Conservation (phyloP, 2,797 vertebrate species). For the Corythornis leucogaster region DNA sequence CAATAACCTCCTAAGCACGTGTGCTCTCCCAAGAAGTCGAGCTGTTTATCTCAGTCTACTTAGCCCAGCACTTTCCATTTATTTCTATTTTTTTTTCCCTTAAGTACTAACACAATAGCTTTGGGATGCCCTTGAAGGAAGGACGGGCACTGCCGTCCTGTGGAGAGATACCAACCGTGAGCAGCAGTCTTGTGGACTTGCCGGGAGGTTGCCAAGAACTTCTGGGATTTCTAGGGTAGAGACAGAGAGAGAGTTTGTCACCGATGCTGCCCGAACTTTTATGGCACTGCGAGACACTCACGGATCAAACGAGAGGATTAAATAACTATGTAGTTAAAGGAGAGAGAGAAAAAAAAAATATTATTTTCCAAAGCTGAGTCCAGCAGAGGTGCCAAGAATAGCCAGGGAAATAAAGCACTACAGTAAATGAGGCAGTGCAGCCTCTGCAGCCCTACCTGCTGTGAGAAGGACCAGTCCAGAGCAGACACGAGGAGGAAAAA, state of each 20-base stretch:
- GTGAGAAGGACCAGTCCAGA: background rate
- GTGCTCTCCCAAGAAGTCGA: background rate
- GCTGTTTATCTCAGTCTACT: rapidly evolving
- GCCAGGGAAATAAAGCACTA: background rate
- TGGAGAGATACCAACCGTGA: slow-evolving; percentile 63
- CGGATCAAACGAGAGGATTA: background rate
- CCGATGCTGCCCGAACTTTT: background rate
- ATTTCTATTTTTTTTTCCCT: too few relatives aligned
- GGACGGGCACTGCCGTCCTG: background rate
- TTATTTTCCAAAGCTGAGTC: background rate
- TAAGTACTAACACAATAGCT: background rate
- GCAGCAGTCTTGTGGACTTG: slow-evolving; percentile 64
- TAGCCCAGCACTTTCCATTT: background rate
- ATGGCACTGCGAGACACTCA: background rate
- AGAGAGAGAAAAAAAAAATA: background rate
- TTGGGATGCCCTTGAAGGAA: background rate
- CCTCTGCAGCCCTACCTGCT: background rate
- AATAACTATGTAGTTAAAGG: background rate
- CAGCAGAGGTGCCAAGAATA: slow-evolving; percentile 9
- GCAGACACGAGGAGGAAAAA: background rate
- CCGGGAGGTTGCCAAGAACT: slow-evolving; percentile 58
- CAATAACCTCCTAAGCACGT: rapidly evolving
- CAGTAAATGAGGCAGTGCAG: background rate
- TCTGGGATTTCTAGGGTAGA: slow-evolving; percentile 64
- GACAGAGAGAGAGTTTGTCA: slow-evolving; percentile 11